A percentile compares a stretch with the other conserved stretches of the same genome.
These are phyloP conservation scores for Sardina pilchardus DNA, from an alignment of 2,113 vertebrate species.

Conservation along the genomic window DNA sequence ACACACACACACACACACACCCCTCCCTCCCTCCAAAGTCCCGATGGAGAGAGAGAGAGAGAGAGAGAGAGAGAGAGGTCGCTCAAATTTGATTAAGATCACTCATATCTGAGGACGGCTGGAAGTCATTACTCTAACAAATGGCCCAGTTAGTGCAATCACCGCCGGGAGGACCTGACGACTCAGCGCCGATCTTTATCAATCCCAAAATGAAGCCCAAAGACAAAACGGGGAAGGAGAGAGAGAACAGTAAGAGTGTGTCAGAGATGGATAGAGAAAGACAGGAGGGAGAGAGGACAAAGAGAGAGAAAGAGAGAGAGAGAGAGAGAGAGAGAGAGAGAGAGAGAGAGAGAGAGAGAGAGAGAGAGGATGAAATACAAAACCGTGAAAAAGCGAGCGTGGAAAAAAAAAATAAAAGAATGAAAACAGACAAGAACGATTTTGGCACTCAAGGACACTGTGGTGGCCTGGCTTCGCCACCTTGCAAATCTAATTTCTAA, in stretches of 20 bases:
- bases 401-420: conserved; percentile 30
- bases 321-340: background rate
- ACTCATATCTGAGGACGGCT: background rate
- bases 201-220: background rate
- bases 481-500: conserved; percentile 65
- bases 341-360: no score
- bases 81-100: background rate
- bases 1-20: no score
- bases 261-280: background rate
- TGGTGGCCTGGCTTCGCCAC: conserved; percentile 56
- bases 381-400: conserved; percentile 25
- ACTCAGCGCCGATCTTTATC: background rate
- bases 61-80: background rate
- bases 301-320: background rate
- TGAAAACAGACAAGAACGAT: conserved; percentile 30
- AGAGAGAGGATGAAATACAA: no score
- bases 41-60: background rate
- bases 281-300: background rate
- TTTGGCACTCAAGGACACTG: conserved; percentile 65
- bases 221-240: background rate
- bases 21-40: no score
- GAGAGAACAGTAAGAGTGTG: background rate
- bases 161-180: background rate
- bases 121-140: background rate
- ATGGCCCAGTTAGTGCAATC: background rate